These are phyloP conservation scores for Rhyacichthys aspro DNA, from an alignment of 2,797 vertebrate species.

Conservation along the genomic window DNA sequence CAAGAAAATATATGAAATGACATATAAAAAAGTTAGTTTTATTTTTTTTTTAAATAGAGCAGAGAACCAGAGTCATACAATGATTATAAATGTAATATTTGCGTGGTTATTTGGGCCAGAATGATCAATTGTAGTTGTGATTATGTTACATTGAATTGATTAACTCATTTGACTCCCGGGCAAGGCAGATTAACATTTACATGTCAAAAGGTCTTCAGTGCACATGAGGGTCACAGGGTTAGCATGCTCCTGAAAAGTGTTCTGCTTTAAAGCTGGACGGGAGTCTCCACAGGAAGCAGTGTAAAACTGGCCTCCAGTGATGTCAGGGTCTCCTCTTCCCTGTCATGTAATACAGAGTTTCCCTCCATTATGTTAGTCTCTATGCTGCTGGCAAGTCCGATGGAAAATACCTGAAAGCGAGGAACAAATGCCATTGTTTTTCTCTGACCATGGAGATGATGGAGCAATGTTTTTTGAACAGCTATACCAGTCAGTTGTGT, in stretches of 20 bases:
- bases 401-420: constrained; percentile 74
- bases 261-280: constrained; percentile 29
- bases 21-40: no score
- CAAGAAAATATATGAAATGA: no score
- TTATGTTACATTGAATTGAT: no score
- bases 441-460: constrained; percentile 24
- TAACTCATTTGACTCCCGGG: no score
- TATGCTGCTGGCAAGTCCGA: constrained; percentile 38
- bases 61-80: no score
- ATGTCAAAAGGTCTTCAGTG: not conserved
- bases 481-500: constrained; percentile 19
- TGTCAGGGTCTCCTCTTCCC: constrained; percentile 63
- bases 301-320: constrained; percentile 32
- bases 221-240: constrained; percentile 16
- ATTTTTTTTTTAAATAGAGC: no score
- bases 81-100: no score
- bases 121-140: no score
- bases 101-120: no score
- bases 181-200: not conserved
- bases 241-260: constrained; percentile 46
- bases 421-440: constrained; percentile 74
- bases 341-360: constrained; percentile 68
- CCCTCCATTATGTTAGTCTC: constrained; percentile 70
- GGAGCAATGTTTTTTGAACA: constrained; percentile 29
- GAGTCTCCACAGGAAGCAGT: constrained; percentile 64